Evolutionary conservation across 2,888 invertebrate genomes (phyloP), one percentile per base, ranked within the genome.

Genomic region (Watsonalla cultraria): DNA sequence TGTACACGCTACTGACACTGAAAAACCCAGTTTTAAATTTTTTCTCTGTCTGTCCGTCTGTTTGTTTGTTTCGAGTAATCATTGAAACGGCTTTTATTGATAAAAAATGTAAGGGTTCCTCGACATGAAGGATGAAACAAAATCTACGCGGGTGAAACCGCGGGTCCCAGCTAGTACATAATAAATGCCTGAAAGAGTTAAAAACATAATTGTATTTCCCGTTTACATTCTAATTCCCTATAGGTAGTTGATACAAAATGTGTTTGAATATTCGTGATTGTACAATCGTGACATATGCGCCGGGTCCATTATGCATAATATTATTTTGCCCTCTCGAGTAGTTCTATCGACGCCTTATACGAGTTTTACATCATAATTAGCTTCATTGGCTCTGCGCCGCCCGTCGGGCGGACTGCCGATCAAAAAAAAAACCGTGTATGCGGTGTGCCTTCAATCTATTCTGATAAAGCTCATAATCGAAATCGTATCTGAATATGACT

Each of bases 341-440:
- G 65, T 60, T 55, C 56, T 76, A 70, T 76, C 69, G 75, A 69
- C 66, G 61, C 72, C 67, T 64, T 58, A 62, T 72, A 81, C 78
- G 76, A 70, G 78, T 64, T 70, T 63, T 70, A 78, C 82, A 88
- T 87, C 78, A 65, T 80, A 86, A 88, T 85, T 75, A 78, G 75
- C 72, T 68, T 67, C 70, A 74, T 70, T 70, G 73, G 64, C 65
- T 72, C 77, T 75, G 63, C 68, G 68, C 63, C 68, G 61, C 67
- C 63, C 68, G 61, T 68, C 56, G 62, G 9, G 65, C 54, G 58
- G 63, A 64, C 52, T 60, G 57, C 54, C 62, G 58, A 61, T 61
- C 62, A 54, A 65, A 60, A 68, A 42, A 58, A 62, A 62, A 56
- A 56, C 54, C 54, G 56, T 6, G 15, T 46, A 13, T 5, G 7